Evolutionary conservation across 2,797 vertebrate genomes (phyloP), one percentile per base, ranked within the genome.

Genomic region (Peromyscus aztecus): DNA sequence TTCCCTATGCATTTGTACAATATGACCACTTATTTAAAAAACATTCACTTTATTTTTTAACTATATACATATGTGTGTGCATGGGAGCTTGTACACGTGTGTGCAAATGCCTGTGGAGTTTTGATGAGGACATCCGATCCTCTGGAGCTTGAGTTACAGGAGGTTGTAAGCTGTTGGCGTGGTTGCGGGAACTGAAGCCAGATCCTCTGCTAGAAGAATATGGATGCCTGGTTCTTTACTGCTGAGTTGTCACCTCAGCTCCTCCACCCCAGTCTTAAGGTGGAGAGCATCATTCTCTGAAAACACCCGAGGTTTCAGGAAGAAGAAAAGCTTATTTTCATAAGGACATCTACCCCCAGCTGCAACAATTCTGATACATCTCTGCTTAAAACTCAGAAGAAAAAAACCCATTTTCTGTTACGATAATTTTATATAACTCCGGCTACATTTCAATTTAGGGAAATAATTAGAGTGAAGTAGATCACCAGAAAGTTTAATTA

Each of bases 381-480:
- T 91, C 96, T 92, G 96, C 71, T 76, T 75, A 46, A 89, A 61
- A 89, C 27, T 76, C 55, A 61, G 67, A 31, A 23, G 23, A 13
- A 75, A 59, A 21, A 76, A 21, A 16, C 3, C 27, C 37, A 95
- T 98, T 98, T 98, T 98, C 98, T 97, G 95, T 98, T 98, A 98
- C 95, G 96, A 98, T 98, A 98, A 98, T 97, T 97, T 98, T 98
- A 96, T 97, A 98, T 98, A 98, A 98, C 97, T 98, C 92, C 94
- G 87, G 98, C 97, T 98, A 98, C 97, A 97, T 98, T 98, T 98
- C 98, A 98, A 99, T 98, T 98, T 98, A 98, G 98, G 98, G 98
- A 98, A 98, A 99, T 98, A 98, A 99, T 98, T 98, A 98, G 95
- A 98, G 98, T 95, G 98, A 98, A 98, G 98, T 98, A 98, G 97